Percentiles rank a stretch among this genome's conserved stretches.
Evolutionary conservation across 2,113 vertebrate genomes (phyloP).

Genomic region (Gobius niger): DNA sequence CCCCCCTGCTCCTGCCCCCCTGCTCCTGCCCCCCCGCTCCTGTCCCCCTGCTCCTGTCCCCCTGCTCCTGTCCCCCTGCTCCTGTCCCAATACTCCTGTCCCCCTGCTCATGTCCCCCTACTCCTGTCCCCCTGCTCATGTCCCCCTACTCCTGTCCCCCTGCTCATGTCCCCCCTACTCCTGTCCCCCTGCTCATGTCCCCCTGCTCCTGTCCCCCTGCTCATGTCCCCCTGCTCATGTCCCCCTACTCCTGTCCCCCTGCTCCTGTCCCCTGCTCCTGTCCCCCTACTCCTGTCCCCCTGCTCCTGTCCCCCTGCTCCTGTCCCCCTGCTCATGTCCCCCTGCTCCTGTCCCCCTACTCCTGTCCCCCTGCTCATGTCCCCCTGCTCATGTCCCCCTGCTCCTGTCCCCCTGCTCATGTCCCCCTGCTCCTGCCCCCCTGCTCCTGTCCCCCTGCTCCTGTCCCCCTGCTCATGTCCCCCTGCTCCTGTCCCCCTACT

Average conservation of each 20-base stretch:
- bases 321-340: no score
- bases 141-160: no score
- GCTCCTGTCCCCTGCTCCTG: slow-evolving; percentile 1
- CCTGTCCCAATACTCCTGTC: no score
- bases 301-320: slow-evolving; percentile 4
- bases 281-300: slow-evolving; percentile 31
- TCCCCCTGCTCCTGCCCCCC: no score
- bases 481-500: slow-evolving; percentile 8
- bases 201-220: slow-evolving; percentile 13
- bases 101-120: slow-evolving; percentile 13
- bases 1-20: slow-evolving; percentile 10
- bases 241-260: no score
- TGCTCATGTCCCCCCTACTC: no score
- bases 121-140: slow-evolving; percentile 1
- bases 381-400: slow-evolving; percentile 23
- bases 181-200: slow-evolving; percentile 13
- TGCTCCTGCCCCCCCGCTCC: no score
- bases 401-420: slow-evolving; percentile 7
- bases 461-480: no score
- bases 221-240: slow-evolving; percentile 8
- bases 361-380: slow-evolving; percentile 9
- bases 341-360: slow-evolving; percentile 8
- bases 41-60: slow-evolving; percentile 8
- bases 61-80: slow-evolving; percentile 11
- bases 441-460: slow-evolving; percentile 4